Base-by-base conservation (phyloP, 2,797 vertebrate genomes). In the Gouania willdenowi region DNA sequence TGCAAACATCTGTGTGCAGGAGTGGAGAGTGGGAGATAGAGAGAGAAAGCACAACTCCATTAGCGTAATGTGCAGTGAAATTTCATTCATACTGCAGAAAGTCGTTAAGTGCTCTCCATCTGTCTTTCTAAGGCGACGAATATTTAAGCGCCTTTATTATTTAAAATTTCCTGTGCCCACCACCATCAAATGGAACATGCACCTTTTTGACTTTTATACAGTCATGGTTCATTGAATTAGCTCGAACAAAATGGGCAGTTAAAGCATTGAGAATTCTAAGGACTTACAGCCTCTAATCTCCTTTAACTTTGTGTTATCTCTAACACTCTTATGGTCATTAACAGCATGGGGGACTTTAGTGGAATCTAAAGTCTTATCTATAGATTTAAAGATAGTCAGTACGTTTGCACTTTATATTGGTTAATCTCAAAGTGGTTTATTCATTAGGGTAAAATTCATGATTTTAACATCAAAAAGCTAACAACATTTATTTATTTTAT, bases 21-120 rank as follows among this genome's bases (percentile, higher is more conserved):
- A 66, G 66, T 43, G 44, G 47, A 35, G 51, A 54, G 36, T 9
- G 37, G 37, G 43, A 9, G 55, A 5, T 24, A 45, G 43, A 15
- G 29, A 66, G 50, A 74, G 67, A 68, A 77, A 66, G 71, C 73
- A 83, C 66, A 78, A 78, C 85, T 86, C 86, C 87, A 89, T 89
- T 89, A 89, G 84, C 47, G 84, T 87, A 88, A 88, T 86, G 85
- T 55, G 59, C 85, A 79, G 85, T 86, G 83, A 84, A 85, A 84
- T 87, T 79, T 87, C 79, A 80, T 75, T 84, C 82, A 61, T 75
- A 46, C 68, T 73, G 72, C 71, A 73, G 68, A 82, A 81, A 85
- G 84, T 86, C 69, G 77, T 85, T 89, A 89, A 89, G 86, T 87
- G 87, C 80, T 81, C 71, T 82, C 87, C 87, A 86, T 90, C 87